Percentiles rank a stretch among this genome's conserved stretches.
These are phyloP conservation scores for Neosilurus hyrtlii DNA, from an alignment of 2,797 vertebrate species.

Conservation along the genomic window DNA sequence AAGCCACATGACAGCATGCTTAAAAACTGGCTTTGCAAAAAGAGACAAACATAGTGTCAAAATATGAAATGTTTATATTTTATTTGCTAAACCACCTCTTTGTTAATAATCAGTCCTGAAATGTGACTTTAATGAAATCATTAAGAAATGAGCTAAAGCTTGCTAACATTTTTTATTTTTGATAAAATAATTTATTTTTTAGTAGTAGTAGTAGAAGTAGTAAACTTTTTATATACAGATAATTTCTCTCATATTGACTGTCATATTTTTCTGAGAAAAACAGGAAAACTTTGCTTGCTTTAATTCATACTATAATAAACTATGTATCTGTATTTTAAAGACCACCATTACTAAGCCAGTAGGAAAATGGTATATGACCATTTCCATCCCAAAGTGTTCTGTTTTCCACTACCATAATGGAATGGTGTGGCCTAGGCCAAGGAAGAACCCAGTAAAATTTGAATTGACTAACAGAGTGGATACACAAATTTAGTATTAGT, in stretches of 20 bases:
- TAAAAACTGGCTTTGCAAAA: constrained; percentile 12
- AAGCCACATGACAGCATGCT: not conserved
- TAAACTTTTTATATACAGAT: not conserved
- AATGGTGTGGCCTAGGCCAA: too few relatives aligned
- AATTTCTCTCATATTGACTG: not conserved
- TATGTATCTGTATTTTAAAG: not conserved
- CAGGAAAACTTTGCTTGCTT: not conserved
- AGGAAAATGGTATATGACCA: not conserved
- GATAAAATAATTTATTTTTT: too few relatives aligned
- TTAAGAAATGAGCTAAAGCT: not conserved
- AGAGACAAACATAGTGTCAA: not conserved
- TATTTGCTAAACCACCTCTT: not conserved
- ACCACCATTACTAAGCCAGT: not conserved
- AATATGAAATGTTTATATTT: not conserved
- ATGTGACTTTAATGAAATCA: not conserved
- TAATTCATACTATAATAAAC: not conserved
- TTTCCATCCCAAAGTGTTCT: not conserved
- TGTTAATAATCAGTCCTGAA: not conserved
- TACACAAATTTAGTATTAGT: too few relatives aligned
- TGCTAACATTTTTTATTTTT: not conserved
- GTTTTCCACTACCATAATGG: not conserved
- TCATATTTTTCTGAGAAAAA: not conserved
- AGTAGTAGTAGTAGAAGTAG: not conserved
- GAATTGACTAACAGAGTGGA: too few relatives aligned
- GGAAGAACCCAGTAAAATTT: too few relatives aligned